A percentile compares a stretch with the other conserved stretches of the same genome.
phyloP scores from a whole-genome alignment of 2,113 vertebrate species.

The Diadophis punctatus region DNA sequence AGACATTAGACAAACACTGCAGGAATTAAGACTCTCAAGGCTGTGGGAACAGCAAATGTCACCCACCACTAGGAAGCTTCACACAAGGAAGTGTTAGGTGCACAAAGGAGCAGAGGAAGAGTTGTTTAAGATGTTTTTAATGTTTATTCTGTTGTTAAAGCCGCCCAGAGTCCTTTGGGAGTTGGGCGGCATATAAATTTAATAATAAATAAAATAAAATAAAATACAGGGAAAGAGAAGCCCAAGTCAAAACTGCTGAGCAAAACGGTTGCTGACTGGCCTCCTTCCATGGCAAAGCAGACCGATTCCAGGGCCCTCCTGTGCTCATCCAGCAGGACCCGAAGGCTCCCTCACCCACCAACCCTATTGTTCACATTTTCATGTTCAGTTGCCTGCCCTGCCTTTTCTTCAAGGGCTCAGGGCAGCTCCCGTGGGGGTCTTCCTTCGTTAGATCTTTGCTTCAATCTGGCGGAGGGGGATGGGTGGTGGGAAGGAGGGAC shows the following conservation, averaged over 20 bases:
- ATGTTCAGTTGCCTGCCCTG: neutral
- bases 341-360: neutral
- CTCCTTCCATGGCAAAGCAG: neutral
- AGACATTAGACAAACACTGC: neutral
- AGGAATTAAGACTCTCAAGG: too few species aligned
- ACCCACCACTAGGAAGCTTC: neutral
- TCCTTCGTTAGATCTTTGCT: neutral
- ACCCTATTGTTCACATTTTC: neutral
- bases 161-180: too few species aligned
- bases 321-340: neutral
- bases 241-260: too few species aligned
- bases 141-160: too few species aligned
- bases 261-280: neutral
- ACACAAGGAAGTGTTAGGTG: neutral
- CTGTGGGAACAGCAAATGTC: fast-evolving
- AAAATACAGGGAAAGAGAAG: neutral
- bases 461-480: neutral
- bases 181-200: too few species aligned
- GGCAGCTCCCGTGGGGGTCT: neutral
- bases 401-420: neutral
- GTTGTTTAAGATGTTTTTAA: too few species aligned
- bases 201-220: too few species aligned
- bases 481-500: neutral
- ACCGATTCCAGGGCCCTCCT: too few species aligned
- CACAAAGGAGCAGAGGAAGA: neutral